Evolutionary conservation across 2,113 vertebrate genomes (phyloP), one percentile per base, ranked within the genome.

Genomic region (Equus quagga): DNA sequence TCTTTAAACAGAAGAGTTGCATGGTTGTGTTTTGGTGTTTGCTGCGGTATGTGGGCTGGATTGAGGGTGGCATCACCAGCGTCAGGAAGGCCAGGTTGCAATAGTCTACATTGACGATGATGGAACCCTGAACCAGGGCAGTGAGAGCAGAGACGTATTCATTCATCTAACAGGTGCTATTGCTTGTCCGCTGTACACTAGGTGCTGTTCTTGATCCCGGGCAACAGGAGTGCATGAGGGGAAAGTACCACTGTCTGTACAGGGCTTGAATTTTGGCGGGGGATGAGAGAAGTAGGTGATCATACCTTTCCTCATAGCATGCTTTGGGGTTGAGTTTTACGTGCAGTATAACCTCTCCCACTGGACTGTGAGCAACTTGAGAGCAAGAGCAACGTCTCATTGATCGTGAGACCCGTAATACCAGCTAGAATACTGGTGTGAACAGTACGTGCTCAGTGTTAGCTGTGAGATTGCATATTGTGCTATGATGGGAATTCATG

Each of bases 401-500:
- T 83, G 73, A 60, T 31, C 54, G 79, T 69, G 49, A 92, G 24
- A 84, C 26, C 18, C 44, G 26, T 87, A 56, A 75, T 41, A 73
- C 41, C 60, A 90, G 5, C n/a, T 78, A 31, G 19, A 75, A 73
- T 24, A 56, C 49, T 56, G 64, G 24, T n/a, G 28, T n/a, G 84
- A 65, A 46, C n/a, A 94, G 31, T 12, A 81, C 31, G 8, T 73
- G 62, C 58, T 92, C 80, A 76, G 21, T 73, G 33, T 64, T 72
- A 70, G 21, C 21, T 65, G 5, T 60, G 12, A 93, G 8, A 44
- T 31, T 75, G 13, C 5, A 46, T 82, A 60, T 65, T 11, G 11
- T 72, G 65, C 4, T 78, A 23, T 90, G 82, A 94, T 46, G 31
- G 93, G 6, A 96, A 84, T 75, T 87, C 84, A 93, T 70, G 13